Percentiles rank a stretch among this genome's conserved stretches.
These are phyloP conservation scores for Cecropterus lyciades DNA, from an alignment of 1,140 invertebrate species.

Conservation along the genomic window DNA sequence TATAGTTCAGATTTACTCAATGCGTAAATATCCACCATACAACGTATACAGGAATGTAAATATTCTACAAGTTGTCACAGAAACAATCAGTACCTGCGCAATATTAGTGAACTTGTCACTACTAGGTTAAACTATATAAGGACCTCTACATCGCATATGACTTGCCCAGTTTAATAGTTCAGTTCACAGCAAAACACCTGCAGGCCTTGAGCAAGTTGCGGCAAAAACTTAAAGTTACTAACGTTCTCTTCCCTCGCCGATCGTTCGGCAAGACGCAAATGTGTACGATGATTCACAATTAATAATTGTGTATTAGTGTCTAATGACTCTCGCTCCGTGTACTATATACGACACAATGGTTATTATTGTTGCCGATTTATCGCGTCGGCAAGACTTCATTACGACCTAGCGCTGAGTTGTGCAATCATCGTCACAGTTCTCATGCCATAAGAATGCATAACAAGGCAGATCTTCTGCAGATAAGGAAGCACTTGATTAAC, in stretches of 20 bases:
- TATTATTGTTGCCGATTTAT: constrained; percentile 36
- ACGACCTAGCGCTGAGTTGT: constrained; percentile 46
- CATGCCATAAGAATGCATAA: constrained; percentile 69
- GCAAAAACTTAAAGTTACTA: constrained; percentile 49
- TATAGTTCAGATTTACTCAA: too few species aligned
- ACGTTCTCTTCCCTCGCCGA: constrained; percentile 49
- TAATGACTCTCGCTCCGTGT: constrained; percentile 39
- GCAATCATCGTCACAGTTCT: constrained; percentile 64
- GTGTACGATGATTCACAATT: constrained; percentile 25
- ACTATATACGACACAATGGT: constrained; percentile 16
- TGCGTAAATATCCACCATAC: too few species aligned
- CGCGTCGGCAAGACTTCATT: constrained; percentile 14
- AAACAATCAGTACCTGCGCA: not conserved
- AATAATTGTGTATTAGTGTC: constrained; percentile 26
- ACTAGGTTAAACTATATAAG: constrained; percentile 30
- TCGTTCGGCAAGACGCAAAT: constrained; percentile 29
- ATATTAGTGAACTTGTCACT: constrained; percentile 3
- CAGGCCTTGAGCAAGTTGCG: constrained; percentile 45
- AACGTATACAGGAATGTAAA: too few species aligned
- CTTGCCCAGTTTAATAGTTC: constrained; percentile 41
- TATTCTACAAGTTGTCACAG: not conserved
- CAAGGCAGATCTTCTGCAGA: constrained; percentile 60
- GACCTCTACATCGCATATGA: constrained; percentile 34
- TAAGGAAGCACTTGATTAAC: constrained; percentile 58
- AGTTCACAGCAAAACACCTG: constrained; percentile 32